Base-by-base conservation (phyloP, 2,888 invertebrate species). In the Unio delphinus region DNA sequence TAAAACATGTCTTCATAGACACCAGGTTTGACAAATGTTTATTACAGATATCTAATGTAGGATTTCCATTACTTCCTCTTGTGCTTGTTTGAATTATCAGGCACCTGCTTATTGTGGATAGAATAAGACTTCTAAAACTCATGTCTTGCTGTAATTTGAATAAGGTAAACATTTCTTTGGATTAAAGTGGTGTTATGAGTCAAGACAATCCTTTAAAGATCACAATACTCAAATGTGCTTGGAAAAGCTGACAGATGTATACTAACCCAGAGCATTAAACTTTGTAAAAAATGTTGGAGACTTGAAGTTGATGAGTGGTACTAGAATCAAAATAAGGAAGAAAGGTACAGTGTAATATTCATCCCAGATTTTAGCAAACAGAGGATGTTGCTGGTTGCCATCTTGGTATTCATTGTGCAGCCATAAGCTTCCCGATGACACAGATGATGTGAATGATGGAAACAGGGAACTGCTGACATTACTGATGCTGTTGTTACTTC, bases 281-380 rank as follows among this genome's bases (percentile, higher is more conserved):
- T 95, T 96, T 18, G 96, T 96, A 90, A 97, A 97, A 87, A 97
- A 96, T 0, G 95, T 95, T 0, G 96, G 94, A 28, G 95, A 95
- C 78, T 93, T 95, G 87, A 96, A 95, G 90, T 95, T 96, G 61
- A 96, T 91, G 61, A 97, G 90, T 0, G 97, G 96, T 86, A 94
- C 94, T 76, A 97, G 92, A 20, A 96, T 89, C 15, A 95, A 26
- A 0, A 94, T 93, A 64, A 97, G 92, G 85, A 95, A 94, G 34
- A 96, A 85, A 0, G 97, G 97, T 26, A 96, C 96, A 0, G 95
- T 95, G 61, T 92, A 92, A 87, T 94, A 92, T 34, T 95, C 92
- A 76, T 93, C 92, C 96, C 96, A 96, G 80, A 92, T 90, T 67
- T 72, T 75, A 34, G 78, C 68, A 67, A 45, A 45, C 15, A 45